Percentiles rank a stretch among this genome's conserved stretches.
Evolutionary conservation across 2,888 invertebrate genomes (phyloP).

Genomic region (Phasia obesa): DNA sequence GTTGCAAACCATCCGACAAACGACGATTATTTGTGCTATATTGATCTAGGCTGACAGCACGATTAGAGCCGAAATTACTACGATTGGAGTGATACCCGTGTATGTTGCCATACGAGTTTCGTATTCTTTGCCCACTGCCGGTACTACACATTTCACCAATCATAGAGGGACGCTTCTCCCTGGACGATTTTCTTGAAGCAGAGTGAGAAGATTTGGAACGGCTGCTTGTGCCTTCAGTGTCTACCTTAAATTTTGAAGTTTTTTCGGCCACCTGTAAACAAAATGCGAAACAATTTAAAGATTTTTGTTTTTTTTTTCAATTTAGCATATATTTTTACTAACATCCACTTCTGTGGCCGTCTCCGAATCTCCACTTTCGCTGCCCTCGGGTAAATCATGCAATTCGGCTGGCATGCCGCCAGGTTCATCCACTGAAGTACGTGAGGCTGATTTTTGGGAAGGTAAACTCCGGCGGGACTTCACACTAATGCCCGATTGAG

Average conservation of each 20-base stretch:
- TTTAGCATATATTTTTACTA: slow-evolving; percentile 76
- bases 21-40: slow-evolving; percentile 82
- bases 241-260: slow-evolving; percentile 89
- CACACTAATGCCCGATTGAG: slow-evolving; percentile 84
- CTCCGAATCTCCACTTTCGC: slow-evolving; percentile 86
- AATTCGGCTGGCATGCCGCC: slow-evolving; percentile 83
- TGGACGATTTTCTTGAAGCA: slow-evolving; percentile 87
- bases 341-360: slow-evolving; percentile 89
- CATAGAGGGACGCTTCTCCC: slow-evolving; percentile 84
- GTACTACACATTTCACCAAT: slow-evolving; percentile 82
- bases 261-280: slow-evolving; percentile 85
- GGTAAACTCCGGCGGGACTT: slow-evolving; percentile 84
- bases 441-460: slow-evolving; percentile 83
- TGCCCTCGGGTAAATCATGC: slow-evolving; percentile 84
- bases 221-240: slow-evolving; percentile 86
- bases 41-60: slow-evolving; percentile 82
- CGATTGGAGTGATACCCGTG: slow-evolving; percentile 82
- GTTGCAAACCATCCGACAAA: slow-evolving; percentile 81
- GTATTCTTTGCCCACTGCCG: slow-evolving; percentile 81
- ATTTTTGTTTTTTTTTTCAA: neutral
- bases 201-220: slow-evolving; percentile 86
- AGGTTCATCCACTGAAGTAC: slow-evolving; percentile 84
- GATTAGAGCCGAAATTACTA: slow-evolving; percentile 82
- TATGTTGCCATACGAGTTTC: slow-evolving; percentile 82
- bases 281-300: slow-evolving; percentile 29